Conservation (phyloP, 2,888 invertebrate species). For the Smittia aterrima region DNA sequence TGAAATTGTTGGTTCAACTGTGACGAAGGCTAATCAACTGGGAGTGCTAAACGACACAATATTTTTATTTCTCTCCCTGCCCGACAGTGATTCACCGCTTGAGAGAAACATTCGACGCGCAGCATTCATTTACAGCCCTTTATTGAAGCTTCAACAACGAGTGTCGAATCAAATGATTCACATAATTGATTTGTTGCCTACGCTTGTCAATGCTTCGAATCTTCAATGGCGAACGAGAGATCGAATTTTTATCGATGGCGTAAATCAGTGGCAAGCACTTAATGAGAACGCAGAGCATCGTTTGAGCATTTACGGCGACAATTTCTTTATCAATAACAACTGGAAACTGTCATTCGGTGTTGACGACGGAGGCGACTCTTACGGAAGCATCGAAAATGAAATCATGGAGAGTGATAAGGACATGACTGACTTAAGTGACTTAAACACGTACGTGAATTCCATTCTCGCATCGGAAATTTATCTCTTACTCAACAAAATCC, state of each 20-base stretch:
- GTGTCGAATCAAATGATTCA: conserved; percentile 33
- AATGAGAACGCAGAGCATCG: neutral
- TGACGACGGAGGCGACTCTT: neutral
- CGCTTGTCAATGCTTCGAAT: conserved; percentile 23
- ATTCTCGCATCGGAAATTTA: neutral
- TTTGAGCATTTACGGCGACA: conserved; percentile 1
- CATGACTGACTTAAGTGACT: neutral
- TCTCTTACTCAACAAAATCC: neutral
- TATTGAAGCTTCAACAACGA: neutral
- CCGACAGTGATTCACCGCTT: conserved; percentile 1
- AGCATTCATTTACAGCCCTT: conserved; percentile 24
- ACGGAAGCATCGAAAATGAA: neutral
- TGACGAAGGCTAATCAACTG: neutral
- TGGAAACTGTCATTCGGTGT: conserved; percentile 24
- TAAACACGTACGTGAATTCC: neutral
- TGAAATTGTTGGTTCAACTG: conserved; percentile 15
- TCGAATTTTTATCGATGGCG: conserved; percentile 25
- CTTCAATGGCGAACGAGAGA: conserved; percentile 25
- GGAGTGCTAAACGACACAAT: conserved; percentile 9
- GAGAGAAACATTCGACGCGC: conserved; percentile 18
- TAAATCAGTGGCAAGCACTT: conserved; percentile 30
- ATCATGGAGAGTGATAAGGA: neutral
- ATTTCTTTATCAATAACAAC: conserved; percentile 18
- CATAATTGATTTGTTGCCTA: conserved; percentile 21
- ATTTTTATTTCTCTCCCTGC: conserved; percentile 16